Percentiles rank a stretch among this genome's conserved stretches.
Evolutionary conservation across 2,888 invertebrate genomes (phyloP).

Genomic region (Mesoligia furuncula): DNA sequence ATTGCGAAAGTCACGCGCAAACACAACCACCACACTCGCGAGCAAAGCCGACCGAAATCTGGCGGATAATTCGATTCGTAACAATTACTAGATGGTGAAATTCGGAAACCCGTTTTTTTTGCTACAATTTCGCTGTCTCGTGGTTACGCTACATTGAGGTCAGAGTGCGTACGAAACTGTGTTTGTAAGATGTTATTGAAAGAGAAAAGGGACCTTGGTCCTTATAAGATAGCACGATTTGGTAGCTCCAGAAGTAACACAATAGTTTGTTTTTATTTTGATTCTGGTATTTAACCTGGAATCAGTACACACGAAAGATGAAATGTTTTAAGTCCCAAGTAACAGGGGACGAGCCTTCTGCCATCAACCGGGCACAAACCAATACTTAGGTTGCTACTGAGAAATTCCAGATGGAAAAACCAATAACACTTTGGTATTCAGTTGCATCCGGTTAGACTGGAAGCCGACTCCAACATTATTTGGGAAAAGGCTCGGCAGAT

Average conservation of each 20-base stretch:
- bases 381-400: background rate
- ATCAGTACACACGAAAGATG: background rate
- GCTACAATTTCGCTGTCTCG: conserved; percentile 71
- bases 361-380: background rate
- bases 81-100: conserved; percentile 78
- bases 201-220: conserved; percentile 47
- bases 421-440: background rate
- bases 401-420: background rate
- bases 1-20: conserved; percentile 87
- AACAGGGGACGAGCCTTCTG: background rate
- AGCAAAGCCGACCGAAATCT: conserved; percentile 79
- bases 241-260: background rate
- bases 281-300: background rate
- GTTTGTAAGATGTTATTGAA: conserved; percentile 40
- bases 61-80: conserved; percentile 75
- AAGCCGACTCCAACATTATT: no score
- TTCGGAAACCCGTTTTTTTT: conserved; percentile 73
- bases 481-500: no score
- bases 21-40: conserved; percentile 81
- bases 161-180: conserved; percentile 73
- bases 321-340: background rate
- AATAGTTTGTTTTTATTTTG: background rate
- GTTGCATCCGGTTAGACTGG: no score
- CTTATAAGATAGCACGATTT: conserved; percentile 22
- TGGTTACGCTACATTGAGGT: conserved; percentile 71